These are phyloP conservation scores for Mercenaria mercenaria DNA, from an alignment of 1,140 invertebrate species.

Conservation along the genomic window DNA sequence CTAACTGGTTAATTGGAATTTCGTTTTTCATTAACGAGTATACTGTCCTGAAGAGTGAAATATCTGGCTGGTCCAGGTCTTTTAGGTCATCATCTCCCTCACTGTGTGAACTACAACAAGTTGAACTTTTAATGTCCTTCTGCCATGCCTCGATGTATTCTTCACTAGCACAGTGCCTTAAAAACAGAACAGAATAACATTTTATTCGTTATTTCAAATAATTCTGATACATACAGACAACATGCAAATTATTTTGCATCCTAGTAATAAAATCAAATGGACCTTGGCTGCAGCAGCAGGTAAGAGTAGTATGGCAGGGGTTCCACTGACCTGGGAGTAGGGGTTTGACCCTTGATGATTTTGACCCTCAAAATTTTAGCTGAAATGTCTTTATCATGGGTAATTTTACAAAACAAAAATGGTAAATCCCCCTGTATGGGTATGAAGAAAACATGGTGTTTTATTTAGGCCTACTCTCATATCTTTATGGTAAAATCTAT, in stretches of 20 bases:
- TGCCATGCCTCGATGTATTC: neutral
- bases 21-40: constrained; percentile 13
- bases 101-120: neutral
- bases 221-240: neutral
- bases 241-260: neutral
- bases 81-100: neutral
- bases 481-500: too few species aligned
- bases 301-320: too few species aligned
- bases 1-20: neutral
- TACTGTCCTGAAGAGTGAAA: neutral
- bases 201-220: neutral
- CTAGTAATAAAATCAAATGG: too few species aligned
- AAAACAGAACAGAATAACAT: neutral
- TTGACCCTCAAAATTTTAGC: too few species aligned
- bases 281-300: too few species aligned
- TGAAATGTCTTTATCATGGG: too few species aligned
- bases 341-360: too few species aligned
- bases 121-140: neutral
- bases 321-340: too few species aligned
- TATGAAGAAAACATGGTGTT: too few species aligned
- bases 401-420: too few species aligned
- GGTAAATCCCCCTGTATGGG: too few species aligned
- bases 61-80: neutral
- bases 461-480: too few species aligned
- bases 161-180: neutral